These are phyloP conservation scores for Merodon equestris DNA, from an alignment of 2,888 invertebrate genomes.

Conservation along the genomic window DNA sequence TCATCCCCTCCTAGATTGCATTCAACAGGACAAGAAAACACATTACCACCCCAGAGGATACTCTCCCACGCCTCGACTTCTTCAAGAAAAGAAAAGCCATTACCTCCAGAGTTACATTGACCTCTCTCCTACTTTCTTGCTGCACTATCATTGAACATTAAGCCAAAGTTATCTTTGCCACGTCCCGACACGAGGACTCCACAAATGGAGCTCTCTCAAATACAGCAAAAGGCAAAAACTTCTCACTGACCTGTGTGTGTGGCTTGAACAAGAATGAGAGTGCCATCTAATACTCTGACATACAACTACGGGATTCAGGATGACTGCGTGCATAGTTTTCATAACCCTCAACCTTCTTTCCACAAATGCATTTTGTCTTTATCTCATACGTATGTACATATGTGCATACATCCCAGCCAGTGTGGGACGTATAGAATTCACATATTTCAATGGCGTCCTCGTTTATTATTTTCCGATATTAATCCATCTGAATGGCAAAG, in stretches of 20 bases:
- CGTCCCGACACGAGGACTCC: conserved; percentile 13
- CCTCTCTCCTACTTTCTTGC: conserved; percentile 1
- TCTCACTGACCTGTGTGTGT: conserved; percentile 17
- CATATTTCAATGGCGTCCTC: conserved; percentile 60
- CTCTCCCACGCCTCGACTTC: not conserved
- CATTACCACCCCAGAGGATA: conserved; percentile 16
- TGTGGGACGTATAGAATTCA: conserved; percentile 51
- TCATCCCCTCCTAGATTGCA: not conserved
- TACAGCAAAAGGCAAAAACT: conserved; percentile 8
- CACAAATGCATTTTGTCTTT: not conserved
- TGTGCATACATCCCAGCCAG: not conserved
- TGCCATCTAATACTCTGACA: conserved; percentile 44
- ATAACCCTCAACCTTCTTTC: not conserved
- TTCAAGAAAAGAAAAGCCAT: conserved; percentile 39
- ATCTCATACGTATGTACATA: conserved; percentile 2
- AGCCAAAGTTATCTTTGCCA: conserved; percentile 18
- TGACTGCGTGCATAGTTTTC: not conserved
- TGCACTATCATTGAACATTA: conserved; percentile 34
- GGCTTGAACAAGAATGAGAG: conserved; percentile 10
- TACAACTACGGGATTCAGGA: conserved; percentile 4
- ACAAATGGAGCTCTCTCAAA: conserved; percentile 1
- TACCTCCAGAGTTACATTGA: conserved; percentile 45
- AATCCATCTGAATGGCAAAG: conserved; percentile 69
- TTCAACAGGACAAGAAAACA: conserved; percentile 39
- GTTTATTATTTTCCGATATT: conserved; percentile 64